Evolutionary conservation across 2,888 invertebrate species (phyloP).

Genomic region (Copidosoma aretas): DNA sequence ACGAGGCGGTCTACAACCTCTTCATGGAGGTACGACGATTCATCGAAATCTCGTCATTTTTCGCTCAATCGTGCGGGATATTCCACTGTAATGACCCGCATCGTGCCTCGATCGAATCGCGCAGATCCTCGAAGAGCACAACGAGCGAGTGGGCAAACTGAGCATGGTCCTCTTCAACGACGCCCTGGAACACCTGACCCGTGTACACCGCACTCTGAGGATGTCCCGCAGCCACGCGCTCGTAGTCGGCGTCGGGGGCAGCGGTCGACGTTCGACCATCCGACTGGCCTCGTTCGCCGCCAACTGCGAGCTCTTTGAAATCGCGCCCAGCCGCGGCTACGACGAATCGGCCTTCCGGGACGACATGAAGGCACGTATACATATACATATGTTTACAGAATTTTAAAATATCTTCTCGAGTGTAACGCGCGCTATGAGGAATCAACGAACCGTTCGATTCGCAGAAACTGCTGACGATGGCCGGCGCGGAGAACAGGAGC

Average conservation of each 20-base stretch:
- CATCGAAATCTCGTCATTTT: background rate
- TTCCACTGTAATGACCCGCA: no score
- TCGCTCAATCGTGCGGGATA: background rate
- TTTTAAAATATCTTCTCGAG: no score
- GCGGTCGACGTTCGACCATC: conserved; percentile 85
- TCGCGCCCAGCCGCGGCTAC: conserved; percentile 84
- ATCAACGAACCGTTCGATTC: no score
- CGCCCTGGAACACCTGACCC: conserved; percentile 87
- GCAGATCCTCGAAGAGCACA: conserved; percentile 84
- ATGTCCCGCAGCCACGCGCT: conserved; percentile 85
- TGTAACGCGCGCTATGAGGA: no score
- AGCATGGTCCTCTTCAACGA: conserved; percentile 89
- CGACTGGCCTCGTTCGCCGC: conserved; percentile 84
- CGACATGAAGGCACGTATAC: conserved; percentile 72
- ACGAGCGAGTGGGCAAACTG: conserved; percentile 73
- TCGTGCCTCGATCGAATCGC: no score
- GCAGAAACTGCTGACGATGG: conserved; percentile 71
- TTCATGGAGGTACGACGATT: conserved; percentile 76
- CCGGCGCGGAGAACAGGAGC: conserved; percentile 81
- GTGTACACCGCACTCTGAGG: conserved; percentile 83
- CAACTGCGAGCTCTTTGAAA: conserved; percentile 81
- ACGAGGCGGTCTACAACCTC: conserved; percentile 84
- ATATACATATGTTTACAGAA: no score
- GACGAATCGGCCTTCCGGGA: conserved; percentile 83
- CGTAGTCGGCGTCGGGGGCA: conserved; percentile 87